Evolutionary conservation across 2,888 invertebrate genomes (phyloP), one percentile per base, ranked within the genome.

Genomic region (Perithous albicinctus): DNA sequence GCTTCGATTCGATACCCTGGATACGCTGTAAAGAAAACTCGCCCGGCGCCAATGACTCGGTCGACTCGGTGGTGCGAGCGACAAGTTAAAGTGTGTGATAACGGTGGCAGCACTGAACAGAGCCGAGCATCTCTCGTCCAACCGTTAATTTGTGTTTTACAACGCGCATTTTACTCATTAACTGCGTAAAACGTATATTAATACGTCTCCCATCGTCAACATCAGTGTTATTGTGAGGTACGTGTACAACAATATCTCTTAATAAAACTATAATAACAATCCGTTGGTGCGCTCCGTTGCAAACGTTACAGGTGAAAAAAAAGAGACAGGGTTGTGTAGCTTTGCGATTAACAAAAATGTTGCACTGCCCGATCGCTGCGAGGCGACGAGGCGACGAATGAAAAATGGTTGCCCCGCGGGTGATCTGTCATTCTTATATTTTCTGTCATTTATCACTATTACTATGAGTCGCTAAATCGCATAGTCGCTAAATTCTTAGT

Each of bases 151-250:
- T 86, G 86, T 87, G 87, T 88, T 87, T 85, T 85, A 77, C 86
- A 90, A 89, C 88, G 90, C 89, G 88, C 86, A 88, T 90, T 87
- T 89, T 85, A 84, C 77, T 85, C 83, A 85, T 86, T 80, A 87
- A 88, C 90, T 90, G 90, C 89, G 90, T 89, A 89, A 89, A 89
- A 88, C 85, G 87, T 85, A 85, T 85, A 85, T 86, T 79, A 15
- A 83, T 85, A 84, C 85, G 85, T 75, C n/a, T 74, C 7, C 46
- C 86, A 85, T 84, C 83, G 75, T 84, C 80, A 67, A 64, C 41
- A 35, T 41, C 59, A 15, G 75, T 51, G 66, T 77, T 74, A 73
- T 82, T 75, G 77, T 76, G 85, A 87, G 89, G 89, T 90, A 87
- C 67, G 88, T 88, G 29, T 46, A 56, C 32, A n/a, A n/a, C n/a